phyloP scores from a whole-genome alignment of 2,797 vertebrate genomes.

The Taenioides sp. region DNA sequence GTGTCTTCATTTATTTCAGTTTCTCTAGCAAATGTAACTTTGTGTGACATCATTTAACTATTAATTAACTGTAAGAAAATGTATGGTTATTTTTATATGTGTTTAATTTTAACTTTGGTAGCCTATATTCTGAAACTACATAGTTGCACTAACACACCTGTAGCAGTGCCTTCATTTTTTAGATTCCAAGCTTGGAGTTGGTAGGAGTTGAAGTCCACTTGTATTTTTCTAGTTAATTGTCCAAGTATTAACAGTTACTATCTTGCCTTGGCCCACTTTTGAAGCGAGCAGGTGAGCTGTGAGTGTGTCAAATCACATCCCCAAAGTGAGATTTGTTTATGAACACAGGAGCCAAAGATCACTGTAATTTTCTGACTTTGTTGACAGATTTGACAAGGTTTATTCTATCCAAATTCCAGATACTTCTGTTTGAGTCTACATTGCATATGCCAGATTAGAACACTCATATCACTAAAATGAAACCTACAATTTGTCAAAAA shows the following conservation, averaged over 20 bases:
- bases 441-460: neutral
- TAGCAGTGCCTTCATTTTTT: constrained; percentile 17
- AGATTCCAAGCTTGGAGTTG: constrained; percentile 12
- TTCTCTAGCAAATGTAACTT: neutral
- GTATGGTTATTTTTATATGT: neutral
- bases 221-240: constrained; percentile 40
- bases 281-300: constrained; percentile 40
- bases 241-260: constrained; percentile 35
- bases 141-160: constrained; percentile 19
- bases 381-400: constrained; percentile 10
- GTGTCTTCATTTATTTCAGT: neutral
- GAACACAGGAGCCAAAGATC: constrained; percentile 18
- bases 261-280: constrained; percentile 28
- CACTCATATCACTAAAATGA: neutral
- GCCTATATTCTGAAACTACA: neutral
- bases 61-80: neutral
- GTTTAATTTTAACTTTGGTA: neutral
- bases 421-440: neutral
- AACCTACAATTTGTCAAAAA: too few relatives aligned
- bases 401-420: neutral
- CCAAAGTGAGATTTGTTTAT: constrained; percentile 35
- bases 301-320: constrained; percentile 22
- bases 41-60: neutral
- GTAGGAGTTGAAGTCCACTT: constrained; percentile 20
- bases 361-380: constrained; percentile 19